These are phyloP conservation scores for Acronicta psi DNA, from an alignment of 2,888 invertebrate genomes.

Conservation along the genomic window DNA sequence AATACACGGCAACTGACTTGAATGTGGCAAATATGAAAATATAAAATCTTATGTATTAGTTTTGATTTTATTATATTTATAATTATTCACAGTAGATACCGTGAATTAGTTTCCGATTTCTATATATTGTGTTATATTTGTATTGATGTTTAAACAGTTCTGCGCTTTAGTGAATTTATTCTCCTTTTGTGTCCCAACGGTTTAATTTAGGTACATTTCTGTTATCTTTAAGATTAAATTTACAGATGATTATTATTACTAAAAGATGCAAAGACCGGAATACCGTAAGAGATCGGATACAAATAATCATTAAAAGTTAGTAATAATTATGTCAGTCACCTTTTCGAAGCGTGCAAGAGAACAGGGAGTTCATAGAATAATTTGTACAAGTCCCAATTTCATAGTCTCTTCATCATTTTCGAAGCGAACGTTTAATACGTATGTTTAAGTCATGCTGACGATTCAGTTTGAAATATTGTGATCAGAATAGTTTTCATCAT, in stretches of 20 bases:
- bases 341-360: conserved; percentile 5
- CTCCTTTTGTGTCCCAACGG: too few relatives aligned
- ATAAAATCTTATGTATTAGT: too few relatives aligned
- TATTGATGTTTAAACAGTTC: not conserved
- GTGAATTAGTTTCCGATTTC: conserved; percentile 2
- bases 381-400: conserved; percentile 25
- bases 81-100: not conserved
- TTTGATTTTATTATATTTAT: too few relatives aligned
- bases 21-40: not conserved
- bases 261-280: conserved; percentile 1
- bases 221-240: too few relatives aligned
- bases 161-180: too few relatives aligned
- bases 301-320: conserved; percentile 2
- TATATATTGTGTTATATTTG: not conserved
- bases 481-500: conserved; percentile 26
- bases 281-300: conserved; percentile 1
- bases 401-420: conserved; percentile 6
- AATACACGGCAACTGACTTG: too few relatives aligned
- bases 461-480: conserved; percentile 20
- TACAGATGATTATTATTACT: not conserved
- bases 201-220: too few relatives aligned
- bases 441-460: conserved; percentile 9
- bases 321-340: conserved; percentile 8
- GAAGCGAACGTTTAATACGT: conserved; percentile 21
- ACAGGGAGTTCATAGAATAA: conserved; percentile 25